Conservation (phyloP, 2,113 vertebrate species). For the Aix galericulata region DNA sequence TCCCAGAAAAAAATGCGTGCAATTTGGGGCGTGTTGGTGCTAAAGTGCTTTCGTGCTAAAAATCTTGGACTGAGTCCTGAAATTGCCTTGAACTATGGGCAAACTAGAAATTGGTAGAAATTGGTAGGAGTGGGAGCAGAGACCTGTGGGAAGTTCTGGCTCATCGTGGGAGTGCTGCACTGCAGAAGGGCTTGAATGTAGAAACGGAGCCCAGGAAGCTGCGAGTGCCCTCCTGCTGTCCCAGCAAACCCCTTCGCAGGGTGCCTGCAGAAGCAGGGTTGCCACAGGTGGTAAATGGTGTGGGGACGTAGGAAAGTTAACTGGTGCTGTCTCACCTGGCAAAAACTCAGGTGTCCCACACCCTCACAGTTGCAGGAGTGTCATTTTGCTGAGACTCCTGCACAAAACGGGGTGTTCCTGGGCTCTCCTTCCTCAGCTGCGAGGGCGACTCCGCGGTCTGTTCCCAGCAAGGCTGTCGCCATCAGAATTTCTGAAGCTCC, state of each 20-base stretch:
- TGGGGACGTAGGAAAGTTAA: neutral
- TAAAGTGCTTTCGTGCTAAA: neutral
- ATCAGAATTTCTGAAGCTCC: neutral
- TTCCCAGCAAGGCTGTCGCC: neutral
- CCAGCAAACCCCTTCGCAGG: rapidly evolving
- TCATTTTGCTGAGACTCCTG: neutral
- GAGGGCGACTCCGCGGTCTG: rapidly evolving
- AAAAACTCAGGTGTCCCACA: neutral
- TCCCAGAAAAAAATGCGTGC: neutral
- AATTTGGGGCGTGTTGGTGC: neutral
- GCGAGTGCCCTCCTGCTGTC: neutral
- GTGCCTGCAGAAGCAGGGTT: neutral
- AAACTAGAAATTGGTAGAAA: neutral
- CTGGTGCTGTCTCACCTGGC: neutral
- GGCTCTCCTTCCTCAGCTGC: neutral
- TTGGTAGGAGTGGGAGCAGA: neutral
- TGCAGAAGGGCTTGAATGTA: neutral
- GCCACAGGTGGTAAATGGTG: rapidly evolving
- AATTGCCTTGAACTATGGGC: neutral
- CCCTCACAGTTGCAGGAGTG: neutral
- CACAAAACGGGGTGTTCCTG: neutral
- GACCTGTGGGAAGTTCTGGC: neutral
- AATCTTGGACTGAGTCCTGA: neutral
- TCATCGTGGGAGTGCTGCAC: rapidly evolving
- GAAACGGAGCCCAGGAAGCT: neutral